A percentile compares a stretch with the other conserved stretches of the same genome.
Conservation (phyloP, 2,888 invertebrate species). For the Trissolcus japonicus region DNA sequence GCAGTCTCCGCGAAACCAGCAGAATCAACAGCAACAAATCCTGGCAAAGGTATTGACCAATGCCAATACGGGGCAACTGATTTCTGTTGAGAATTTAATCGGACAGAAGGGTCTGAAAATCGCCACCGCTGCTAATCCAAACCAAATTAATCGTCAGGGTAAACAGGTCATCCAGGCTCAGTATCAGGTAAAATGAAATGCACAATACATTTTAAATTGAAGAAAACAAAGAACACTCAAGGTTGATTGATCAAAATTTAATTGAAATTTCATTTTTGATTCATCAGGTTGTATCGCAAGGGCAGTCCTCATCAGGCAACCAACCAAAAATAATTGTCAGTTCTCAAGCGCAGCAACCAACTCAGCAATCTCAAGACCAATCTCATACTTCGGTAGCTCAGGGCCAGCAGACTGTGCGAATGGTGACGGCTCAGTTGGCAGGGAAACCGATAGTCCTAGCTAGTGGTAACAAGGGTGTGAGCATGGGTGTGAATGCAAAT, state of each 20-base stretch:
- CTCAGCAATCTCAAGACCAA: conserved; percentile 55
- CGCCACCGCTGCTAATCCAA: conserved; percentile 68
- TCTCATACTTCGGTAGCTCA: conserved; percentile 58
- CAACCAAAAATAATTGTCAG: conserved; percentile 71
- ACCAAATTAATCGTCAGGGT: conserved; percentile 71
- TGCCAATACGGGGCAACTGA: conserved; percentile 79
- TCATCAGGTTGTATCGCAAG: conserved; percentile 71
- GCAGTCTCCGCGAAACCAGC: conserved; percentile 76
- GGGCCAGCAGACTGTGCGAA: conserved; percentile 71
- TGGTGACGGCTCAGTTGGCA: conserved; percentile 74
- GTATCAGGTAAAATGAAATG: conserved; percentile 66
- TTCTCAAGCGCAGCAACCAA: conserved; percentile 62
- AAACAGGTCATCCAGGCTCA: conserved; percentile 74
- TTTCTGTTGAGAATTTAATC: conserved; percentile 80
- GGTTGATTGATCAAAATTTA: not conserved
- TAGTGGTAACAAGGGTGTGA: conserved; percentile 71
- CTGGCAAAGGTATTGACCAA: conserved; percentile 86
- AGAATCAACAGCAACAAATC: conserved; percentile 77
- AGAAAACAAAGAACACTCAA: not conserved
- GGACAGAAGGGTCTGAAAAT: conserved; percentile 77
- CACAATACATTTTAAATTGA: not conserved
- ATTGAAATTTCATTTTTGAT: not conserved
- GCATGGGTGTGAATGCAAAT: conserved; percentile 68
- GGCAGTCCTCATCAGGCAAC: conserved; percentile 67
- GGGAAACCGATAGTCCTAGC: conserved; percentile 74